These are phyloP conservation scores for Anarsia innoxiella DNA, from an alignment of 2,888 invertebrate species.

Conservation along the genomic window DNA sequence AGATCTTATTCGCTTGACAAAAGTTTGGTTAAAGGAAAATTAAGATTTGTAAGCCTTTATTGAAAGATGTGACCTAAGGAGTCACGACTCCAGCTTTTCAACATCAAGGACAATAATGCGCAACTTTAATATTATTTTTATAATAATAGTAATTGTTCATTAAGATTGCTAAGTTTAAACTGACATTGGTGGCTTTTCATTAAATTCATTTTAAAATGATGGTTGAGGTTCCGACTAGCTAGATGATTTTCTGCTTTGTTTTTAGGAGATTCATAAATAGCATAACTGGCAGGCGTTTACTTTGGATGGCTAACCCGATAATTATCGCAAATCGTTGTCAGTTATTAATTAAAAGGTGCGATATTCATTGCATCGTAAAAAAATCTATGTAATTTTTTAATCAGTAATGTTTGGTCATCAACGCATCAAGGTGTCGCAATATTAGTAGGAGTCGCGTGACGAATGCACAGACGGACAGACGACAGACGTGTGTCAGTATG, in stretches of 20 bases:
- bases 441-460: conserved; percentile 18
- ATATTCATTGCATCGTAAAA: conserved; percentile 3
- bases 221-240: too few relatives aligned
- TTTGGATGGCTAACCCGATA: too few relatives aligned
- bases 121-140: conserved; percentile 33
- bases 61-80: conserved; percentile 23
- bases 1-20: conserved; percentile 1
- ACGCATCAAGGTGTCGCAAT: conserved; percentile 10
- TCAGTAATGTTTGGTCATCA: conserved; percentile 8
- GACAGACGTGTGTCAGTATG: conserved; percentile 21
- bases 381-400: conserved; percentile 7
- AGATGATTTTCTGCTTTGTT: too few relatives aligned
- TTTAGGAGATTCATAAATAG: too few relatives aligned
- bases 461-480: conserved; percentile 26
- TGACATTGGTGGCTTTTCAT: conserved; percentile 38
- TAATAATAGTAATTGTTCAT: conserved; percentile 32
- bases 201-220: too few relatives aligned
- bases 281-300: too few relatives aligned
- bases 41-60: conserved; percentile 6
- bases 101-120: conserved; percentile 30
- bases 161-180: conserved; percentile 21
- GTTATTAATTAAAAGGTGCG: conserved; percentile 3
- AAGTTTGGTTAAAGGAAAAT: conserved; percentile 2
- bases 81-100: conserved; percentile 28
- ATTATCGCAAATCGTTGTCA: too few relatives aligned